A percentile compares a stretch with the other conserved stretches of the same genome.
phyloP scores from a whole-genome alignment of 2,113 vertebrate genomes.

The Nothobranchius furzeri region DNA sequence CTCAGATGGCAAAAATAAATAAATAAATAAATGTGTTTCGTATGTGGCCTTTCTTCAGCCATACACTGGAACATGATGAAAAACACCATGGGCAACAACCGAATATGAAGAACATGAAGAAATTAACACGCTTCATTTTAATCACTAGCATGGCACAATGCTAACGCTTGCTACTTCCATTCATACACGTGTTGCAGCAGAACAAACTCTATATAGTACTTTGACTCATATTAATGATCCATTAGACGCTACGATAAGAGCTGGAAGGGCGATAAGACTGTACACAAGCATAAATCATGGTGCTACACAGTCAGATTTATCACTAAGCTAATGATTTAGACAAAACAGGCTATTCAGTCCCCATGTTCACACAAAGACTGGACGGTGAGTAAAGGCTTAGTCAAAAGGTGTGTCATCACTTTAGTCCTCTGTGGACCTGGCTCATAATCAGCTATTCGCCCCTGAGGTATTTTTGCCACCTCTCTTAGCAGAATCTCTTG shows the following conservation, averaged over 20 bases:
- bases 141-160: slow-evolving; percentile 3
- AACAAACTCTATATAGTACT: slow-evolving; percentile 23
- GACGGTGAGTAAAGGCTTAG: slow-evolving; percentile 53
- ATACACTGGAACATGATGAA: neutral
- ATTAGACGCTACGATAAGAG: slow-evolving; percentile 42
- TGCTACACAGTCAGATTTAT: slow-evolving; percentile 29
- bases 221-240: slow-evolving; percentile 62
- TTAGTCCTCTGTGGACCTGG: slow-evolving; percentile 22
- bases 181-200: neutral
- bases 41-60: slow-evolving; percentile 42
- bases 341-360: slow-evolving; percentile 26
- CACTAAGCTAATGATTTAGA: slow-evolving; percentile 15
- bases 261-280: slow-evolving; percentile 29
- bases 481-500: slow-evolving; percentile 44
- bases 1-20: slow-evolving; percentile 55
- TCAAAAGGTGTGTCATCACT: slow-evolving; percentile 63
- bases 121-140: too few species aligned
- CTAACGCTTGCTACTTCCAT: neutral
- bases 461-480: slow-evolving; percentile 53
- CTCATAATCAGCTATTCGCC: slow-evolving; percentile 46
- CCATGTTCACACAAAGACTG: slow-evolving; percentile 42
- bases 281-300: slow-evolving; percentile 33
- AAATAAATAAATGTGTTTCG: slow-evolving; percentile 64
- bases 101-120: too few species aligned
- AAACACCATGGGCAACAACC: too few species aligned